Conservation (phyloP, 2,888 invertebrate species). For the Brachyptera putata region DNA sequence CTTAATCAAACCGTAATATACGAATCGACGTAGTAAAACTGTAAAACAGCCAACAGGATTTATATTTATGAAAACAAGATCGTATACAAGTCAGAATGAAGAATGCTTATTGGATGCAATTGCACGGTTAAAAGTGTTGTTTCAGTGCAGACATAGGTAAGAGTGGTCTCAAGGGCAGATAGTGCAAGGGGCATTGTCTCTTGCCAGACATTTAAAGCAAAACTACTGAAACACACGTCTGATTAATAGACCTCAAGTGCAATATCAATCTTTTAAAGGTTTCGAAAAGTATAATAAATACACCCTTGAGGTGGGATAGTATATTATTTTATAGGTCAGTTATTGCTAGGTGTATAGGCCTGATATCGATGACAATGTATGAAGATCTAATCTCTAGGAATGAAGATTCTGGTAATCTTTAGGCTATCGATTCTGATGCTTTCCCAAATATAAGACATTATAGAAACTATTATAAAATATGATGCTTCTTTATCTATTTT, state of each 20-base stretch:
- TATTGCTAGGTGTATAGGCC: too few species aligned
- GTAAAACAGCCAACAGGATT: not conserved
- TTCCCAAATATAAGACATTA: too few species aligned
- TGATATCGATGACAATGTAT: too few species aligned
- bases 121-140: slow-evolving; percentile 5
- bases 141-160: not conserved
- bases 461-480: too few species aligned
- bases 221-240: not conserved
- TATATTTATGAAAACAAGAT: slow-evolving; percentile 3
- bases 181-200: slow-evolving; percentile 13
- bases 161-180: not conserved
- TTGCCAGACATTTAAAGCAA: slow-evolving; percentile 5
- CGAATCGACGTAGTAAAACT: too few species aligned
- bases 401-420: too few species aligned
- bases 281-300: not conserved
- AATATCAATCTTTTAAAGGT: slow-evolving; percentile 3
- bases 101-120: slow-evolving; percentile 2
- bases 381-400: too few species aligned
- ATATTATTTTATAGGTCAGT: too few species aligned
- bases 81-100: not conserved
- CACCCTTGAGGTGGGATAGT: too few species aligned
- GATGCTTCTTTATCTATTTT: too few species aligned
- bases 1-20: too few species aligned
- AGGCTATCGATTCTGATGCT: too few species aligned
- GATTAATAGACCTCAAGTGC: not conserved